Conservation (phyloP, 2,113 vertebrate species). For the Menidia beryllina region DNA sequence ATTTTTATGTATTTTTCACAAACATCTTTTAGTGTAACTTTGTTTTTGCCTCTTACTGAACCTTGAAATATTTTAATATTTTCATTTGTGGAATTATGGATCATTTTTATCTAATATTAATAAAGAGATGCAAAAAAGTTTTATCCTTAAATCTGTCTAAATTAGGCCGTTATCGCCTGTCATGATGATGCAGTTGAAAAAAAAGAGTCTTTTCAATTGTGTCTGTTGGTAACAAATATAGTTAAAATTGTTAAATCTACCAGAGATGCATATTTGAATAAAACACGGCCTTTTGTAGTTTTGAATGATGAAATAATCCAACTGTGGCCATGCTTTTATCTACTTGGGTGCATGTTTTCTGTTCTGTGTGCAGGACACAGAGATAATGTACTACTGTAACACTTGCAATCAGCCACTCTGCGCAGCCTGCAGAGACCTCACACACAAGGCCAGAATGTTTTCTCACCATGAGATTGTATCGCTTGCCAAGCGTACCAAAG, state of each 20-base stretch:
- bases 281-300: background rate
- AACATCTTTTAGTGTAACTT: too few species aligned
- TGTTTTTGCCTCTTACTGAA: too few species aligned
- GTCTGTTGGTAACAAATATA: background rate
- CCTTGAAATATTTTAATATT: too few species aligned
- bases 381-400: constrained; percentile 93
- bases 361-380: constrained; percentile 82
- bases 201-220: background rate
- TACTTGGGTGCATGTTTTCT: background rate
- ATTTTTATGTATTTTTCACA: too few species aligned
- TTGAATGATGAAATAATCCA: background rate
- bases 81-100: too few species aligned
- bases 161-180: too few species aligned
- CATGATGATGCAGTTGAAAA: background rate
- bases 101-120: too few species aligned
- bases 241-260: background rate
- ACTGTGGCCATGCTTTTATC: background rate
- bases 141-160: too few species aligned
- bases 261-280: background rate
- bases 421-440: constrained; percentile 88
- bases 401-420: constrained; percentile 94
- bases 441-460: constrained; percentile 93
- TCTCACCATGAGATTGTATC: constrained; percentile 92
- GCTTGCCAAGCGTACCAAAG: constrained; percentile 90
- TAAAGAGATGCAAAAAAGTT: too few species aligned